Base-by-base conservation (phyloP, 1,140 invertebrate genomes). In the Drosophila kurseongensis region DNA sequence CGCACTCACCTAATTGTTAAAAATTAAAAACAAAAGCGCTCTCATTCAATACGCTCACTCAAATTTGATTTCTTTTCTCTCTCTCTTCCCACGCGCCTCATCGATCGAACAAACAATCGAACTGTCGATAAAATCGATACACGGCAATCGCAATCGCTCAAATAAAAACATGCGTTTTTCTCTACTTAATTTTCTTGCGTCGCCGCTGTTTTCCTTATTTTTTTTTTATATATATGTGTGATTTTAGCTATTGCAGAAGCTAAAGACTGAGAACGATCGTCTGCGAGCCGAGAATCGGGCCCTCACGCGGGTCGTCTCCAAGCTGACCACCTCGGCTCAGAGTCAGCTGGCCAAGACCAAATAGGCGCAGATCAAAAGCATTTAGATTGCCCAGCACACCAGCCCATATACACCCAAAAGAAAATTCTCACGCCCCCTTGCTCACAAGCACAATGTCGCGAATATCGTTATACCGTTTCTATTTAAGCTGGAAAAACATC, bases 191-290 rank as follows among this genome's bases (percentile, higher is more conserved):
- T 60, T 75, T 41, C 44, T 71, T 71, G 67, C 65, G 65, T 58
- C 67, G 66, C 67, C 66, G 68, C 66, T 72, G 29, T 58, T 58
- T 51, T 65, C 75, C 48, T 78, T 65, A 57, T 51, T 57, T 65
- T 75, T 59, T 75, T 65, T 72, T 72, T 83, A 5, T 32, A 7
- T 32, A 7, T 32, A 32, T 65, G 69, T 89, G 76, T 89, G 67
- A 80, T 79, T 98, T 94, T 97, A 99, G 98, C 97, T 97, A 97
- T 97, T 98, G 94, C 96, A 98, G 97, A 98, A 97, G 94, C 95
- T 98, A 95, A 98, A 98, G 96, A 96, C 96, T 94, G 97, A 98
- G 95, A 98, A 98, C 95, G 97, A 98, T 95, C 96, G 97, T 95
- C 95, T 98, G 95, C 97, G 97, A 95, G 96, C 97, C 93, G 97